Conservation (phyloP, 2,113 vertebrate genomes). For the Vulpes lagopus region DNA sequence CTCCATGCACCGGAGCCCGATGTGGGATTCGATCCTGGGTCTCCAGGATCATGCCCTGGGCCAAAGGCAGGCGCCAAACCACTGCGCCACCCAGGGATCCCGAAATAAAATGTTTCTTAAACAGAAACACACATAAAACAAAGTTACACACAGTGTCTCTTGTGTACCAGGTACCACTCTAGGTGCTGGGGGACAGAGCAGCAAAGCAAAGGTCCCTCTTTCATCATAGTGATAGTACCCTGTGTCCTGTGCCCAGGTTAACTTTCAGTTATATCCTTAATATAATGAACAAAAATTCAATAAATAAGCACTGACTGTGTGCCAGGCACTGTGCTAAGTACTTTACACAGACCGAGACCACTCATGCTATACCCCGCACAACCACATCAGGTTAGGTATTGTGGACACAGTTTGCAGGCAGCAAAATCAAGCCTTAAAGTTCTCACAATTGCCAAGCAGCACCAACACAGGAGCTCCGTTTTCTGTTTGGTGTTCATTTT, state of each 20-base stretch:
- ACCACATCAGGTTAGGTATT: not conserved
- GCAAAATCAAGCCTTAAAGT: not conserved
- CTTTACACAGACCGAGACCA: too few species aligned
- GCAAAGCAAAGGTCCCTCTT: not conserved
- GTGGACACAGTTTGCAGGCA: not conserved
- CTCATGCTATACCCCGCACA: not conserved
- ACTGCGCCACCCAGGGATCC: too few species aligned
- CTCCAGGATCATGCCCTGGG: too few species aligned
- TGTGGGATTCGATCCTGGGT: too few species aligned
- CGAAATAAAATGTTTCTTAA: not conserved
- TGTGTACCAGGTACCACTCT: not conserved
- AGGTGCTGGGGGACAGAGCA: not conserved
- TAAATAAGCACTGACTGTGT: not conserved
- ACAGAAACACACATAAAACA: slow-evolving; percentile 13
- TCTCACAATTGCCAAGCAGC: not conserved
- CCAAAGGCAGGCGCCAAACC: too few species aligned
- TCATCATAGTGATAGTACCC: accelerated
- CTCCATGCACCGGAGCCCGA: too few species aligned
- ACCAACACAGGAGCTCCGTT: not conserved
- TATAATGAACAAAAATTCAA: not conserved
- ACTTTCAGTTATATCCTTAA: not conserved
- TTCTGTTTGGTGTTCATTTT: not conserved
- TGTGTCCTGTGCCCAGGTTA: not conserved
- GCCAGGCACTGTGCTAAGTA: not conserved
- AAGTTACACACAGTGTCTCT: not conserved